Evolutionary conservation across 2,888 invertebrate genomes (phyloP).

Genomic region (Bellardia pandia): DNA sequence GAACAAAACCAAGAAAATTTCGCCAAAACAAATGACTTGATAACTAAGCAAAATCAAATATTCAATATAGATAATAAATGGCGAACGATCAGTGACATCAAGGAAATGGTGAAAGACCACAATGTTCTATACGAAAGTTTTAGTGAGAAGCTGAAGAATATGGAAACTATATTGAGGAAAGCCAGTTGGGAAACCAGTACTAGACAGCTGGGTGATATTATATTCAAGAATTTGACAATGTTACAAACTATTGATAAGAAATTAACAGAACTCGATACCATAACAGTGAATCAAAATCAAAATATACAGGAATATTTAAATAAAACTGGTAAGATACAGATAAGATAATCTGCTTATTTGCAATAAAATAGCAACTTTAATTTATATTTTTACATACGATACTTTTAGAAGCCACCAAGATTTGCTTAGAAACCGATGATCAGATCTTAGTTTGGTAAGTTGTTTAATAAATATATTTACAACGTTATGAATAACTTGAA

Average conservation of each 20-base stretch:
- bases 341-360: not conserved
- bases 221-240: not conserved
- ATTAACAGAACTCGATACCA: not conserved
- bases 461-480: no score
- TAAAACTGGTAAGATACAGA: not conserved
- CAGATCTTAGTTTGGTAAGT: not conserved
- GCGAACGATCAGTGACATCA: not conserved
- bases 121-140: not conserved
- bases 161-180: not conserved
- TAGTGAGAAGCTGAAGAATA: not conserved
- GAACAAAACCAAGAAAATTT: not conserved
- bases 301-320: slow-evolving; percentile 17
- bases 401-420: not conserved
- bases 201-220: not conserved
- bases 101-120: not conserved
- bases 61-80: not conserved
- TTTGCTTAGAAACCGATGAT: not conserved
- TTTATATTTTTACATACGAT: not conserved
- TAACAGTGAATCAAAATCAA: not conserved
- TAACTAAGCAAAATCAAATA: not conserved
- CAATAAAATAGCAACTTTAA: no score
- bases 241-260: slow-evolving; percentile 33
- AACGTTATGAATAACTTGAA: no score
- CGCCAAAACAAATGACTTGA: not conserved
- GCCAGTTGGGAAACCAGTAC: not conserved